These are phyloP conservation scores for Peromyscus melanophrys DNA, from an alignment of 2,797 vertebrate species.

Conservation along the genomic window DNA sequence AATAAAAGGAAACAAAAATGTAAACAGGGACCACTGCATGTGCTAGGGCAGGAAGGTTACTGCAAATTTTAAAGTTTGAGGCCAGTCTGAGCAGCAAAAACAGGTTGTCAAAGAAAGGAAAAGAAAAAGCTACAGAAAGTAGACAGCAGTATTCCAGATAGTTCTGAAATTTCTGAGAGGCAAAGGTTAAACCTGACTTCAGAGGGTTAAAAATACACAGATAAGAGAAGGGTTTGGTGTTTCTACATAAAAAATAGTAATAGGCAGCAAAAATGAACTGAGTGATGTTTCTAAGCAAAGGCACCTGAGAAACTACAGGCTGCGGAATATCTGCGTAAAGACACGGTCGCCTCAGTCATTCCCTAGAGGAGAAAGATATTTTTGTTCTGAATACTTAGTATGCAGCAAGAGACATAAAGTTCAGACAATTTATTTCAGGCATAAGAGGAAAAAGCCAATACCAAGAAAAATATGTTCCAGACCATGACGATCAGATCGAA, in stretches of 20 bases:
- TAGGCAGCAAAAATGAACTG: constrained; percentile 56
- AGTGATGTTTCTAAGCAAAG: constrained; percentile 74
- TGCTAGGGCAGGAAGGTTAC: not conserved
- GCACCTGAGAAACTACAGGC: constrained; percentile 65
- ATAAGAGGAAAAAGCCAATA: constrained; percentile 71
- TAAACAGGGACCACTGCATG: not conserved
- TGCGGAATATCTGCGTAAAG: constrained; percentile 66
- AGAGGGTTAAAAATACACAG: constrained; percentile 24
- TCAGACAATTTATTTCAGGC: constrained; percentile 83
- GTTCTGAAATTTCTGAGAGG: not conserved
- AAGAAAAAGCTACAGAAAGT: not conserved
- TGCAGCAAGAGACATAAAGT: constrained; percentile 75
- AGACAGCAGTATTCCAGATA: not conserved
- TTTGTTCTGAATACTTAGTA: constrained; percentile 76
- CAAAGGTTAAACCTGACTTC: constrained; percentile 2
- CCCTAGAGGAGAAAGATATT: constrained; percentile 81
- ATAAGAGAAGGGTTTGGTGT: constrained; percentile 24
- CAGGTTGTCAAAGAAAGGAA: not conserved
- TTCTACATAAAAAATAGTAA: not conserved
- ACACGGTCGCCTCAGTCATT: constrained; percentile 62
- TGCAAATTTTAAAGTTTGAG: not conserved
- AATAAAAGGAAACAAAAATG: constrained; percentile 10
- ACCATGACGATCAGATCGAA: constrained; percentile 80
- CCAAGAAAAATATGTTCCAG: constrained; percentile 84
- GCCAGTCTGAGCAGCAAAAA: not conserved